Percentiles rank a stretch among this genome's conserved stretches.
Evolutionary conservation across 2,113 vertebrate species (phyloP).

Genomic region (Rhea pennata): DNA sequence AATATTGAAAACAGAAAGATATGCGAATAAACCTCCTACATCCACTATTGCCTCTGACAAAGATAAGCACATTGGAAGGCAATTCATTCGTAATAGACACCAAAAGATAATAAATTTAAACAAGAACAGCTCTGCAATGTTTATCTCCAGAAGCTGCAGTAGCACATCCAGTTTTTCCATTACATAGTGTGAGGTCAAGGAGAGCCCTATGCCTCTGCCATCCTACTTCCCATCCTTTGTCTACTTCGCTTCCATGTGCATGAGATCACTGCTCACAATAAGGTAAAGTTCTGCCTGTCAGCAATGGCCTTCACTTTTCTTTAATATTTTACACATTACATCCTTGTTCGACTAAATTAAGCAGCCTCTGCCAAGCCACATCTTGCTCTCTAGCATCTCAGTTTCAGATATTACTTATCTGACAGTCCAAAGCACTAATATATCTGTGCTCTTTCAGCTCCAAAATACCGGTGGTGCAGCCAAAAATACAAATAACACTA

Average conservation of each 20-base stretch:
- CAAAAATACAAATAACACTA: conserved; percentile 85
- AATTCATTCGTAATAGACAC: neutral
- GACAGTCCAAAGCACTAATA: conserved; percentile 71
- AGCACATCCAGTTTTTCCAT: neutral
- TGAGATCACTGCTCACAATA: neutral
- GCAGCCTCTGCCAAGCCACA: conserved; percentile 65
- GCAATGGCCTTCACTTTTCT: neutral
- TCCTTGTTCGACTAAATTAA: conserved; percentile 39
- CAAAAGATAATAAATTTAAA: neutral
- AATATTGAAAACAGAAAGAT: neutral
- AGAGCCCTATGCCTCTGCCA: neutral
- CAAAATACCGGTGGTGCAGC: conserved; percentile 75
- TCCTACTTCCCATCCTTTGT: conserved; percentile 13
- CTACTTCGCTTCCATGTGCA: neutral
- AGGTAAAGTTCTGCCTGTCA: neutral
- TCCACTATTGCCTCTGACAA: neutral
- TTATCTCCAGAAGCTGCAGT: neutral
- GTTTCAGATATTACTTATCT: conserved; percentile 73
- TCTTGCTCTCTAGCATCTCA: conserved; percentile 65
- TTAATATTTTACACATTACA: conserved; percentile 16
- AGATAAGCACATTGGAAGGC: neutral
- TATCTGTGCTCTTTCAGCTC: conserved; percentile 69
- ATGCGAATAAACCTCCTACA: neutral
- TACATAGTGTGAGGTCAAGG: neutral
- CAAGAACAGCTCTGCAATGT: neutral